phyloP scores from a whole-genome alignment of 1,140 invertebrate genomes.

The Ostrea edulis region DNA sequence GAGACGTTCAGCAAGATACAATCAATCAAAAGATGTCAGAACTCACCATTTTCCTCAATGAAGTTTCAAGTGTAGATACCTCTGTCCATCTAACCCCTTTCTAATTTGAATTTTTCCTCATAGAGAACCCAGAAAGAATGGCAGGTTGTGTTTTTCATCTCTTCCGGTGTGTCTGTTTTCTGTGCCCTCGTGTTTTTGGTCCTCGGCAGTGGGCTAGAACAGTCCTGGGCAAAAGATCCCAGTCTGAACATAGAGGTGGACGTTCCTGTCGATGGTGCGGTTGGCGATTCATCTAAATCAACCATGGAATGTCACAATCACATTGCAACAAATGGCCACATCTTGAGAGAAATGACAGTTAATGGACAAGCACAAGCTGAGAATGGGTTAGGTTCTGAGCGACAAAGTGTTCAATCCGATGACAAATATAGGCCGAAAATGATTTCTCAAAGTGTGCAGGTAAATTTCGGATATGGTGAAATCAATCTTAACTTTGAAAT shows the following conservation, averaged over 20 bases:
- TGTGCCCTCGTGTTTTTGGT: conserved; percentile 76
- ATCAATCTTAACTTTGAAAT: neutral
- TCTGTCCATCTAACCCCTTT: too few species aligned
- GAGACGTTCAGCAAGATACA: too few species aligned
- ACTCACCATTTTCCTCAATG: too few species aligned
- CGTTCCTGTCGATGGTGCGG: neutral
- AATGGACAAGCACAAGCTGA: neutral
- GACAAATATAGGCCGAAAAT: neutral
- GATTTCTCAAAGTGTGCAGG: neutral
- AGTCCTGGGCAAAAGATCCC: conserved; percentile 68
- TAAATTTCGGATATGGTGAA: neutral
- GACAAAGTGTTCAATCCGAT: neutral
- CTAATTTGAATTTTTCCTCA: neutral
- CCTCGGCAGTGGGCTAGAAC: conserved; percentile 75
- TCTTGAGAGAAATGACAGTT: neutral
- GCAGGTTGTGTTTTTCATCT: conserved; percentile 78
- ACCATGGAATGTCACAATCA: neutral
- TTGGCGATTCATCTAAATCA: neutral
- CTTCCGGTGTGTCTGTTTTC: conserved; percentile 71
- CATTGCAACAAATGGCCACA: neutral
- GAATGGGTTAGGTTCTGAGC: neutral
- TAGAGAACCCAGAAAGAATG: conserved; percentile 78
- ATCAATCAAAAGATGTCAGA: neutral
- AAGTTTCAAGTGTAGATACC: too few species aligned
- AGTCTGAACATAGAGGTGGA: conserved; percentile 17